These are phyloP conservation scores for Coptodon rendalli DNA, from an alignment of 2,113 vertebrate species.

Conservation along the genomic window DNA sequence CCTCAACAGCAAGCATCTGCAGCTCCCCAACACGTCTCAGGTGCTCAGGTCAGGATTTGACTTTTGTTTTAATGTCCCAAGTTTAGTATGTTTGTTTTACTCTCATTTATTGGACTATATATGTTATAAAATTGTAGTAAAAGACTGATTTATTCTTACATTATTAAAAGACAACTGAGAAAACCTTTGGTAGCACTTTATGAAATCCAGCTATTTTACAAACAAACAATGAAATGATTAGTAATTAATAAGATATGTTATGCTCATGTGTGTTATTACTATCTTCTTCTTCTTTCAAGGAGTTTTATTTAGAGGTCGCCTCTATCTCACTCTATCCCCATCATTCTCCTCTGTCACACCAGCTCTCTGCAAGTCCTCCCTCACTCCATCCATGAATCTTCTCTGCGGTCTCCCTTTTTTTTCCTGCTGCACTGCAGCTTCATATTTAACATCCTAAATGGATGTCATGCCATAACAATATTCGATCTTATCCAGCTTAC, in stretches of 20 bases:
- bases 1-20: constrained; percentile 76
- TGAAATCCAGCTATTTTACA: background rate
- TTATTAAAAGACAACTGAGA: background rate
- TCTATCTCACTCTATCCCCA: background rate
- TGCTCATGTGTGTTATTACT: background rate
- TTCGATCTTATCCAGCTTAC: background rate
- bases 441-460: background rate
- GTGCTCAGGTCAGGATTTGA: constrained; percentile 40
- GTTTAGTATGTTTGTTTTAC: background rate
- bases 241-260: background rate
- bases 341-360: background rate
- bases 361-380: background rate
- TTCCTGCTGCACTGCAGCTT: background rate
- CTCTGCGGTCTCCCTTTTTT: background rate
- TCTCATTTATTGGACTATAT: background rate
- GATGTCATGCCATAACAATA: background rate
- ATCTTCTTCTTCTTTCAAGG: background rate
- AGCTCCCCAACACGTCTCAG: constrained; percentile 77
- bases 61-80: background rate
- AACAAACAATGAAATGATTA: background rate
- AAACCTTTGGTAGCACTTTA: background rate
- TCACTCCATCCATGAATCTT: background rate
- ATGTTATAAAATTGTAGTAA: background rate
- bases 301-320: background rate
- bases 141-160: background rate